Base-by-base conservation (phyloP, 2,888 invertebrate genomes). In the Cephus pygmeus region DNA sequence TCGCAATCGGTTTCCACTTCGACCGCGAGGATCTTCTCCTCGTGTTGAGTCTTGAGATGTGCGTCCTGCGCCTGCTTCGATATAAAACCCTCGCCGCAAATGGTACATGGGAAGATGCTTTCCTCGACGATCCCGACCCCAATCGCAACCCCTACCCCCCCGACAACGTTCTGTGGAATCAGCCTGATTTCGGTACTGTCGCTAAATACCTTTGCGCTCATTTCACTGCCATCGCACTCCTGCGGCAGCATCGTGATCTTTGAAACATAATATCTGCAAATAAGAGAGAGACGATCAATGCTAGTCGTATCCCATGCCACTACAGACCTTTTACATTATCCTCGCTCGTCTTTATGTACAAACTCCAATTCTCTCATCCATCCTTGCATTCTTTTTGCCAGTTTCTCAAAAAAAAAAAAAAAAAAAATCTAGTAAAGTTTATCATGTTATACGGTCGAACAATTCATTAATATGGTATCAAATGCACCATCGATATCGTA, bases 181-280 rank as follows among this genome's bases (percentile, higher is more conserved):
- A 89, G 77, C 76, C 88, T 82, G 76, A 87, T 85, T 69, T 85
- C 79, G 40, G 83, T 87, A 75, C 85, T 86, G n/a, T 80, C 79
- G 34, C 74, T 78, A 83, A 87, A 88, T 75, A 88, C 83, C 85
- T 88, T 87, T 82, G 35, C 73, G 31, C 33, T n/a, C 73, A 88
- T 87, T 80, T 87, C 87, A 76, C 79, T 81, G 81, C 84, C 80
- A 69, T 83, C 83, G 83, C 87, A 86, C 71, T 83, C 84, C 83
- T 79, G 79, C 77, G 86, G 83, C 84, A 88, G 85, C 85, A 87
- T 81, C 82, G 85, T 83, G 83, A 88, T 86, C 86, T 90, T 90
- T 84, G 89, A 80, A 81, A 89, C 88, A 88, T 86, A 89, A 88
- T 89, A 91, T 90, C 91, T 91, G 91, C 79, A 91, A 91, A 90